Conservation (phyloP, 2,888 invertebrate species). For the Campaea margaritaria region DNA sequence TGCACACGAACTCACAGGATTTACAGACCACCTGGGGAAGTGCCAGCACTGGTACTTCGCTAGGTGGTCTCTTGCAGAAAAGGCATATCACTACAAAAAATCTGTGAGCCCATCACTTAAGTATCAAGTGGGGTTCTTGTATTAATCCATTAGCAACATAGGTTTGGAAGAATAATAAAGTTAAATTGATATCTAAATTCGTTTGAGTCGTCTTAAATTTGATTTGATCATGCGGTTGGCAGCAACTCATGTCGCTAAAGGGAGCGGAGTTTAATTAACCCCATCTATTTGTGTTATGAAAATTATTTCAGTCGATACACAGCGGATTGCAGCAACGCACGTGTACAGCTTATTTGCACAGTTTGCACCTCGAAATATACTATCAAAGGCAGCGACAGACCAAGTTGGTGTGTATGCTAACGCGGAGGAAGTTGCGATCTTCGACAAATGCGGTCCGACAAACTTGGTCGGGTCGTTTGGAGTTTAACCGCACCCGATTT, state of each 20-base stretch:
- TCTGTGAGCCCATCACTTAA: too few species aligned
- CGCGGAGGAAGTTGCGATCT: constrained; percentile 64
- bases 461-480: constrained; percentile 53
- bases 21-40: too few species aligned
- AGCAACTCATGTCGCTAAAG: neutral
- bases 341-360: constrained; percentile 28
- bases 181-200: too few species aligned
- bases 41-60: too few species aligned
- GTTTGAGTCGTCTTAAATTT: too few species aligned
- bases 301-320: neutral
- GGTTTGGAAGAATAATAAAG: too few species aligned
- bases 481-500: constrained; percentile 19
- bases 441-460: constrained; percentile 76
- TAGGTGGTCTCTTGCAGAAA: too few species aligned
- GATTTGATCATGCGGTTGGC: neutral
- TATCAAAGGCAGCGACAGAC: constrained; percentile 44
- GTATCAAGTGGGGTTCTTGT: too few species aligned
- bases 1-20: too few species aligned
- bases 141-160: too few species aligned
- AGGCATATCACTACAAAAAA: too few species aligned
- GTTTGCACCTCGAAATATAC: constrained; percentile 21
- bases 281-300: neutral
- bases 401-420: constrained; percentile 73
- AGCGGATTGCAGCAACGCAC: neutral
- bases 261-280: neutral